Evolutionary conservation across 2,888 invertebrate species (phyloP).

Genomic region (Lasius platythorax): DNA sequence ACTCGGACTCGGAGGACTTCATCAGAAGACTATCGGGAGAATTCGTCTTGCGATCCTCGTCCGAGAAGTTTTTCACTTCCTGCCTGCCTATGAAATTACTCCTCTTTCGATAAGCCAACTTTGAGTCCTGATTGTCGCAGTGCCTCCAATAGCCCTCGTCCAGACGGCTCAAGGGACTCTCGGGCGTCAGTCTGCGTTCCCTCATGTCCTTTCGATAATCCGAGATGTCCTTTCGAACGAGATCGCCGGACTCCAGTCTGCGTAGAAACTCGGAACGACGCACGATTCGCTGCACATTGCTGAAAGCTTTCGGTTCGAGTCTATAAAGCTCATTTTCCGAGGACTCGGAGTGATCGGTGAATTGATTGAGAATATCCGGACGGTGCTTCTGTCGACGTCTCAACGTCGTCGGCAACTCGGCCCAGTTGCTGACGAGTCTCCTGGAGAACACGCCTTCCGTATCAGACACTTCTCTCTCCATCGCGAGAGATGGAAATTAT

Average conservation of each 20-base stretch:
- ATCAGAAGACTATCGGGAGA: conserved; percentile 85
- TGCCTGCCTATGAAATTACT: conserved; percentile 68
- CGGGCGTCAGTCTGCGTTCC: conserved; percentile 70
- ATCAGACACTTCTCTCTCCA: conserved; percentile 84
- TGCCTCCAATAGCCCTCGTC: conserved; percentile 81
- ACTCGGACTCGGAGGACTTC: conserved; percentile 84
- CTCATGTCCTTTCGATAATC: conserved; percentile 62
- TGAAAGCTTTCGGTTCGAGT: conserved; percentile 71
- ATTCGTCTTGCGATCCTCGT: conserved; percentile 84
- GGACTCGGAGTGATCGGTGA: conserved; percentile 83
- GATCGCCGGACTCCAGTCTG: conserved; percentile 76
- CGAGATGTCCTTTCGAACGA: conserved; percentile 66
- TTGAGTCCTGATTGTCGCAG: conserved; percentile 79
- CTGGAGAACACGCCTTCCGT: conserved; percentile 83
- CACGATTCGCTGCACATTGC: conserved; percentile 76
- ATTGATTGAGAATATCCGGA: conserved; percentile 84
- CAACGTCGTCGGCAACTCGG: conserved; percentile 85
- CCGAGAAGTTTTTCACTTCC: conserved; percentile 78
- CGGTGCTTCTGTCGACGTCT: conserved; percentile 83
- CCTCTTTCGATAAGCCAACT: conserved; percentile 64
- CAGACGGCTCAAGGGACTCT: conserved; percentile 62
- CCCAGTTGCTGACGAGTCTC: conserved; percentile 83
- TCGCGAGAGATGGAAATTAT: conserved; percentile 41
- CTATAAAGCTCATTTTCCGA: conserved; percentile 81
- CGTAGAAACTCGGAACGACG: conserved; percentile 82